These are phyloP conservation scores for Hemithea aestivaria DNA, from an alignment of 2,888 invertebrate species.

Conservation along the genomic window DNA sequence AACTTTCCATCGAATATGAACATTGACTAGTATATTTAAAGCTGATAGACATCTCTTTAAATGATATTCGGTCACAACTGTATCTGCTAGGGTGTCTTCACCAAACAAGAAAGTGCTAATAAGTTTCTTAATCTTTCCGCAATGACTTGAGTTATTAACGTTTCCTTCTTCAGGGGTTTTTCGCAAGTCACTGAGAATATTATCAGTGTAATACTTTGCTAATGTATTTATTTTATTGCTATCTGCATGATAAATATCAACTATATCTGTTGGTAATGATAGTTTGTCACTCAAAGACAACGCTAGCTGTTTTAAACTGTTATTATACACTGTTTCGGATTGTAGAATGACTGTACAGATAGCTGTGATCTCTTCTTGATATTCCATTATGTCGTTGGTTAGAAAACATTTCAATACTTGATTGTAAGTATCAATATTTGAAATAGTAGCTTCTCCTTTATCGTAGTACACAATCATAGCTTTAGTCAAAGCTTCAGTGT, in stretches of 20 bases:
- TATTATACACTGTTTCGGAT: slow-evolving; percentile 43
- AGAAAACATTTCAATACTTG: slow-evolving; percentile 40
- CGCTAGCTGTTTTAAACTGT: slow-evolving; percentile 49
- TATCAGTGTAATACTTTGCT: slow-evolving; percentile 39
- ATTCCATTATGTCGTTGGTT: slow-evolving; percentile 32
- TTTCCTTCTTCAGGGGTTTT: too few species aligned
- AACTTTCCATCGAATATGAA: slow-evolving; percentile 31
- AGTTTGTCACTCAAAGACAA: slow-evolving; percentile 45
- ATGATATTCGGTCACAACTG: slow-evolving; percentile 46
- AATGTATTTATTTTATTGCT: slow-evolving; percentile 49
- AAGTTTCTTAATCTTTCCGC: too few species aligned
- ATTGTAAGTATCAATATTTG: slow-evolving; percentile 45
- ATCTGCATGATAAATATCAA: slow-evolving; percentile 46
- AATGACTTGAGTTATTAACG: too few species aligned
- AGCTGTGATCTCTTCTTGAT: slow-evolving; percentile 36
- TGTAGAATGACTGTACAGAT: slow-evolving; percentile 48
- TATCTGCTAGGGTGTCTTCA: slow-evolving; percentile 43
- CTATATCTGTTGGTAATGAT: slow-evolving; percentile 41
- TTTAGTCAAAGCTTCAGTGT: slow-evolving; percentile 48
- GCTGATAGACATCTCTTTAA: slow-evolving; percentile 46
- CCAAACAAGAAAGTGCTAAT: slow-evolving; percentile 44
- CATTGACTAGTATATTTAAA: slow-evolving; percentile 46
- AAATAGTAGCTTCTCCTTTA: slow-evolving; percentile 48
- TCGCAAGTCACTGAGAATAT: too few species aligned
- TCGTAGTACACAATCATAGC: slow-evolving; percentile 48